phyloP scores from a whole-genome alignment of 2,888 invertebrate genomes.

The Lasius fuliginosus region DNA sequence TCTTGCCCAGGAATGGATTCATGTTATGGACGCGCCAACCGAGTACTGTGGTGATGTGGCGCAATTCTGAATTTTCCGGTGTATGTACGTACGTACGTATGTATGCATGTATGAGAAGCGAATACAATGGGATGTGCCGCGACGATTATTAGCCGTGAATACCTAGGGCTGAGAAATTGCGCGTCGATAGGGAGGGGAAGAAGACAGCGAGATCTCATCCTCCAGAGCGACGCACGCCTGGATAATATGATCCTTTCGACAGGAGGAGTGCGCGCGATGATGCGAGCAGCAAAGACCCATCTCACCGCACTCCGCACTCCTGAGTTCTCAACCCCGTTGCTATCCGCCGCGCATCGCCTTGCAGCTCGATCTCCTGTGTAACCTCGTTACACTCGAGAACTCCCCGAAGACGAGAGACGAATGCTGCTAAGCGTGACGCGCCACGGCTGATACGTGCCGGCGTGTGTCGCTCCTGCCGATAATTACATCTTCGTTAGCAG shows the following conservation, averaged over 20 bases:
- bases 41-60: background rate
- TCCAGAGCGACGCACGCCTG: constrained; percentile 57
- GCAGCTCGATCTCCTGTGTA: constrained; percentile 64
- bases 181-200: constrained; percentile 42
- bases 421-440: constrained; percentile 64
- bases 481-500: constrained; percentile 76
- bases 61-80: constrained; percentile 17
- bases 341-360: constrained; percentile 38
- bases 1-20: background rate
- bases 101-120: constrained; percentile 10
- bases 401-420: constrained; percentile 68
- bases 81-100: background rate
- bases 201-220: constrained; percentile 30
- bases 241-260: constrained; percentile 76
- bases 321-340: constrained; percentile 34
- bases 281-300: constrained; percentile 58
- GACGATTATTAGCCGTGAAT: constrained; percentile 76
- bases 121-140: constrained; percentile 69
- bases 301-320: constrained; percentile 35
- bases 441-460: constrained; percentile 68
- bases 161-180: constrained; percentile 70
- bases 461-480: constrained; percentile 71
- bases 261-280: constrained; percentile 50
- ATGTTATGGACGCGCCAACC: background rate
- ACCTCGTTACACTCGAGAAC: constrained; percentile 72